Evolutionary conservation across 2,888 invertebrate species (phyloP).

Genomic region (Thymelicus sylvestris): DNA sequence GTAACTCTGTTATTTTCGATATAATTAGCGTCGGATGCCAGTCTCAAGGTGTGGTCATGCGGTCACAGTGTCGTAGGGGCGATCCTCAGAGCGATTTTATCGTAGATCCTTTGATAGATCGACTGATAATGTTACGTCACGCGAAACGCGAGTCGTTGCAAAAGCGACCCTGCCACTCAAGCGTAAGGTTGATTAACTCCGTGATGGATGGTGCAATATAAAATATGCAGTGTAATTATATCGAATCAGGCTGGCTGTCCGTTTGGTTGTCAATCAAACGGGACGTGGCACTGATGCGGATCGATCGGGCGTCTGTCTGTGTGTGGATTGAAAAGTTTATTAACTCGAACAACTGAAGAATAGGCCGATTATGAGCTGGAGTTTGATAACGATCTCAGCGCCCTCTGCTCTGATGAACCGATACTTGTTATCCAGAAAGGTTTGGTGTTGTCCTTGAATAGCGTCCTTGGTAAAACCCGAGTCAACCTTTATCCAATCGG

Average conservation of each 20-base stretch:
- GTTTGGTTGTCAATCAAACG: slow-evolving; percentile 73
- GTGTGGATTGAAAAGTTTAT: slow-evolving; percentile 38
- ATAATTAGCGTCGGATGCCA: neutral
- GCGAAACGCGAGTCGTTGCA: slow-evolving; percentile 19
- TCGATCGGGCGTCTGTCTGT: slow-evolving; percentile 44
- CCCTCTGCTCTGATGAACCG: neutral
- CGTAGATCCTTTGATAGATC: slow-evolving; percentile 36
- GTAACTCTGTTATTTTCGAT: neutral
- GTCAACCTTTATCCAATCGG: too few species aligned
- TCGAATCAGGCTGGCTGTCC: slow-evolving; percentile 75
- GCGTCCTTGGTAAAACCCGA: neutral
- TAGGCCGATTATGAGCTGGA: slow-evolving; percentile 24
- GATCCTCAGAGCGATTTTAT: slow-evolving; percentile 27
- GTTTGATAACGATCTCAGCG: slow-evolving; percentile 12
- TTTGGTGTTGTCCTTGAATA: neutral
- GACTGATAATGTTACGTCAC: slow-evolving; percentile 33
- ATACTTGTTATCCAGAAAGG: neutral
- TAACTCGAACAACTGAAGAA: slow-evolving; percentile 36
- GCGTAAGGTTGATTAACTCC: slow-evolving; percentile 12
- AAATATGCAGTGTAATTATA: slow-evolving; percentile 82
- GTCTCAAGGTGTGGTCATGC: slow-evolving; percentile 22
- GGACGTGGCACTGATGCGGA: slow-evolving; percentile 51
- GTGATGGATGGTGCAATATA: slow-evolving; percentile 52
- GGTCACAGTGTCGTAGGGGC: slow-evolving; percentile 10
- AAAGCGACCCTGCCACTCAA: slow-evolving; percentile 4